phyloP scores from a whole-genome alignment of 2,113 vertebrate species.

The Pygoscelis adeliae region DNA sequence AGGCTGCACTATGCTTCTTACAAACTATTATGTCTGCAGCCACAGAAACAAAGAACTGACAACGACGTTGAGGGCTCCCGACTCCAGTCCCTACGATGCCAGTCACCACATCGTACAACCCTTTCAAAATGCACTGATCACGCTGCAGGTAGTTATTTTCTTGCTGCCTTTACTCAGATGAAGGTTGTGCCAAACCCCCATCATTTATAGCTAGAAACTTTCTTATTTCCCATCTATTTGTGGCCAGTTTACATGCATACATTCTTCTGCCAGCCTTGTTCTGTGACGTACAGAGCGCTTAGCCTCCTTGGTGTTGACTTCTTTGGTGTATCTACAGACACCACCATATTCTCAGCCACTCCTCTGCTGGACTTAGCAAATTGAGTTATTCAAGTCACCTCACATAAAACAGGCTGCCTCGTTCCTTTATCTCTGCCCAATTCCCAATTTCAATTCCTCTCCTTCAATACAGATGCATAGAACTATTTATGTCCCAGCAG shows the following conservation, averaged over 20 bases:
- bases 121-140: not conserved
- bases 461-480: not conserved
- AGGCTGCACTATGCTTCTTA: not conserved
- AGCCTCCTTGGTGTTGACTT: not conserved
- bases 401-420: not conserved
- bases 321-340: not conserved
- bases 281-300: not conserved
- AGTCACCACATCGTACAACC: not conserved
- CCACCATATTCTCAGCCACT: not conserved
- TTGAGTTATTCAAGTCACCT: not conserved
- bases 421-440: not conserved
- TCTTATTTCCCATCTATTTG: not conserved
- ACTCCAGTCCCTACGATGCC: not conserved
- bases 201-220: not conserved
- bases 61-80: accelerated
- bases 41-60: not conserved
- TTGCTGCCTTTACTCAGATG: not conserved
- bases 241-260: not conserved
- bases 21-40: not conserved
- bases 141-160: not conserved
- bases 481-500: not conserved
- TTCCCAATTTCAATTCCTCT: not conserved
- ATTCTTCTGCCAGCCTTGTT: not conserved
- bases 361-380: not conserved
- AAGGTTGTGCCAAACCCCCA: not conserved